phyloP scores from a whole-genome alignment of 1,140 invertebrate genomes.

The Drosophila pandora region DNA sequence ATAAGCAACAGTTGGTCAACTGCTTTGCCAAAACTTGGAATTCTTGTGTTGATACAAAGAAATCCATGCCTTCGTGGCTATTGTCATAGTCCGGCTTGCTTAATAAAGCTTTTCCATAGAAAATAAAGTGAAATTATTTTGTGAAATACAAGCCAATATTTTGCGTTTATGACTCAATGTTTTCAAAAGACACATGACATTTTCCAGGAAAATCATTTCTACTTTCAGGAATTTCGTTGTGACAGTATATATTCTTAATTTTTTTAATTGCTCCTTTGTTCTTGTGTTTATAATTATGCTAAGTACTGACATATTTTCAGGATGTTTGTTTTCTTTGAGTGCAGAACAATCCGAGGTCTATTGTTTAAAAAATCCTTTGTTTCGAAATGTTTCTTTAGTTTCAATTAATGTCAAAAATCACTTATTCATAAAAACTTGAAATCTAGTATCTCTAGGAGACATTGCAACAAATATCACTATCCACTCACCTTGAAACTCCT shows the following conservation, averaged over 20 bases:
- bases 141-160: not conserved
- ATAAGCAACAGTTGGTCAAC: slow-evolving; percentile 25
- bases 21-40: slow-evolving; percentile 17
- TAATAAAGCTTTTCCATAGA: slow-evolving; percentile 12
- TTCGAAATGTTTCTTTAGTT: not conserved
- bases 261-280: not conserved
- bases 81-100: slow-evolving; percentile 18
- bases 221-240: not conserved
- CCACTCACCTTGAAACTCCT: slow-evolving; percentile 96
- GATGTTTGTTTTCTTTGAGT: not conserved
- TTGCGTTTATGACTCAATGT: too few relatives aligned
- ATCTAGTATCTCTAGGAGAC: too few relatives aligned
- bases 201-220: not conserved
- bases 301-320: slow-evolving; percentile 23
- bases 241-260: not conserved
- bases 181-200: not conserved
- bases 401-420: not conserved
- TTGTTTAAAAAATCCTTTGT: not conserved
- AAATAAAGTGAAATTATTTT: slow-evolving; percentile 5
- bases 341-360: not conserved
- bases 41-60: slow-evolving; percentile 9
- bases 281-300: slow-evolving; percentile 23
- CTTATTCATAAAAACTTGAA: not conserved
- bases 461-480: not conserved
- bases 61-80: slow-evolving; percentile 15